These are phyloP conservation scores for Copidosoma aretas DNA, from an alignment of 2,888 invertebrate genomes.

Conservation along the genomic window DNA sequence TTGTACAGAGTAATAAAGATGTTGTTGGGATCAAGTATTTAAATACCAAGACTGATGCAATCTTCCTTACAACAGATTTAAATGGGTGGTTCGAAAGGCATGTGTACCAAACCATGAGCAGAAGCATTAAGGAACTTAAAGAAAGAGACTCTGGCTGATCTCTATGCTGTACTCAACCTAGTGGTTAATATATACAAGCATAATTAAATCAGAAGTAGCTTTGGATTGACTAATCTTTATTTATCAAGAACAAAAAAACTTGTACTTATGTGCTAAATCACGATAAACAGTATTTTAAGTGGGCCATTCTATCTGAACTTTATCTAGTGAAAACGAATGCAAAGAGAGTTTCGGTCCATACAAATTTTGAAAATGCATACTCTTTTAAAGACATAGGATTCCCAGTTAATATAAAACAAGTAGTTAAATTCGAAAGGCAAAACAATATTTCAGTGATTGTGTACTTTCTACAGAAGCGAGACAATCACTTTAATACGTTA, in stretches of 20 bases:
- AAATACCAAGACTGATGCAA: background rate
- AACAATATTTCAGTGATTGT: background rate
- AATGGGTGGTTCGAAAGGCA: background rate
- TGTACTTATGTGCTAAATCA: background rate
- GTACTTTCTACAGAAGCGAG: too few relatives aligned
- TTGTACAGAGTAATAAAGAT: background rate
- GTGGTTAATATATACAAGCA: background rate
- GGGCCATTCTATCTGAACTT: background rate
- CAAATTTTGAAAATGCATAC: background rate
- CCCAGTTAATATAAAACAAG: background rate
- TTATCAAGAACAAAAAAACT: background rate
- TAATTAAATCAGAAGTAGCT: background rate
- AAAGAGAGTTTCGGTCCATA: background rate
- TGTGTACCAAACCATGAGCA: background rate
- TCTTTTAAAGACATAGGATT: background rate
- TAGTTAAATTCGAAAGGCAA: background rate
- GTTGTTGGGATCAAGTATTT: background rate
- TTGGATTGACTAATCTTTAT: background rate
- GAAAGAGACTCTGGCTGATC: background rate
- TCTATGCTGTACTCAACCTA: background rate
- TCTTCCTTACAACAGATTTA: background rate
- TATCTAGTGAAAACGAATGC: background rate
- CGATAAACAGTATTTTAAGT: background rate
- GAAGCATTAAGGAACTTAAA: background rate
- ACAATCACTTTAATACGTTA: too few relatives aligned